phyloP scores from a whole-genome alignment of 1,140 invertebrate genomes.

The Ooceraea biroi region DNA sequence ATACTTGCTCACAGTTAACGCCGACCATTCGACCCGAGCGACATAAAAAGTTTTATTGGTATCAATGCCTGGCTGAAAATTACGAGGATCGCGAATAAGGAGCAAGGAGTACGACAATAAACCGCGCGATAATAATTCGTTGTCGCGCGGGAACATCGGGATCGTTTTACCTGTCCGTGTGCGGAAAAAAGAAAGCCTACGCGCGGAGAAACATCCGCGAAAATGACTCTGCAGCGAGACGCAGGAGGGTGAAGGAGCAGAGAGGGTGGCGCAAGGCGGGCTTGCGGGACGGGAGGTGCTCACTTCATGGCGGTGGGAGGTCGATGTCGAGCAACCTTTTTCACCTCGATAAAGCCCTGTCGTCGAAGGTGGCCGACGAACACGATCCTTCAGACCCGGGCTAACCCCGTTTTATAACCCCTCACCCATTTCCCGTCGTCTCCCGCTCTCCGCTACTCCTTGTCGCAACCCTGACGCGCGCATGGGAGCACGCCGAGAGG shows the following conservation, averaged over 20 bases:
- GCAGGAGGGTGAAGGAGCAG: constrained; percentile 39
- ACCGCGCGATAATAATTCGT: constrained; percentile 54
- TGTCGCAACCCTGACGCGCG: constrained; percentile 12
- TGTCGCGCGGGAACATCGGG: constrained; percentile 1
- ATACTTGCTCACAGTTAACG: neutral
- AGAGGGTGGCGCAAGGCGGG: neutral
- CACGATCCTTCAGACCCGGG: constrained; percentile 83
- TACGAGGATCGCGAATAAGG: constrained; percentile 5
- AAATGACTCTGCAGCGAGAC: constrained; percentile 52
- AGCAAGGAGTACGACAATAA: constrained; percentile 32
- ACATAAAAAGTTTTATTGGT: constrained; percentile 48
- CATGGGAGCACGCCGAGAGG: constrained; percentile 18
- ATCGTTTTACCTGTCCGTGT: constrained; percentile 24
- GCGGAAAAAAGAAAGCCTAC: constrained; percentile 11
- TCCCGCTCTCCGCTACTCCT: constrained; percentile 29
- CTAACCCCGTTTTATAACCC: constrained; percentile 85
- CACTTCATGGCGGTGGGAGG: constrained; percentile 64
- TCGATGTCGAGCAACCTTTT: constrained; percentile 80
- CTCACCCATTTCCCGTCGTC: constrained; percentile 66
- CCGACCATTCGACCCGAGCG: neutral
- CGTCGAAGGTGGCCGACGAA: constrained; percentile 81
- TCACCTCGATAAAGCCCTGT: constrained; percentile 81
- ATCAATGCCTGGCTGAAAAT: constrained; percentile 18
- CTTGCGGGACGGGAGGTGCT: constrained; percentile 44
- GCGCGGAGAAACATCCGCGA: constrained; percentile 41